Base-by-base conservation (phyloP, 2,888 invertebrate genomes). In the Diaperis boleti region DNA sequence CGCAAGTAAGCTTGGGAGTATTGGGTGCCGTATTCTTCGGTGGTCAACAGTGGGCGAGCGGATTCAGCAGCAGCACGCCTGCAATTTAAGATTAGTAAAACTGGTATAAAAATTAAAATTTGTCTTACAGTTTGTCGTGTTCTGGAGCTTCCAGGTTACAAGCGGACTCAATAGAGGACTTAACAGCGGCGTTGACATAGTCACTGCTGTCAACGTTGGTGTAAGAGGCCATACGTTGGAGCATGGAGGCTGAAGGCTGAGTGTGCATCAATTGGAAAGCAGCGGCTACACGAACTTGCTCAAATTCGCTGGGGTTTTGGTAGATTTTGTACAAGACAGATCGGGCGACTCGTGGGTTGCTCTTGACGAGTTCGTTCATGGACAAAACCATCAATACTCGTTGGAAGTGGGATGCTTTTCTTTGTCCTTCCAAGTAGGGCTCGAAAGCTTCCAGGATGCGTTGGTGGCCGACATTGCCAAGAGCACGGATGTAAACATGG, bases 161-260 rank as follows among this genome's bases (percentile, higher is more conserved):
- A 15, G 87, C 85, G 39, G 82, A 80, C 74, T 83, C 77, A 62
- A 92, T 88, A 8, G 82, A 81, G 13, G 86, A 84, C 74, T 88
- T 88, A 6, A 91, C 85, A 11, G 85, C 87, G 55, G 89, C 83
- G 66, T 87, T 87, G 0, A 92, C 89, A 37, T 89, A 85, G 49
- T 85, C 80, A 74, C 85, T 87, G 13, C 82, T 82, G 73, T 92
- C 91, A 45, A 82, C 78, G 67, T 89, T 84, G 4, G 90, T 90
- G 81, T 86, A 86, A 72, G 85, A 82, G 15, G 91, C 91, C 87
- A 92, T 89, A 20, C 86, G 83, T 80, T 89, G 88, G 74, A 91
- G 85, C 85, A 90, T 87, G n/a, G 82, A 81, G 13, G 83, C 78
- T 5, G 88, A 84, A 26, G 91, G 91, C 33, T 83, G 81, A 8